Evolutionary conservation across 2,113 vertebrate genomes (phyloP).

Genomic region (Zapornia atra): DNA sequence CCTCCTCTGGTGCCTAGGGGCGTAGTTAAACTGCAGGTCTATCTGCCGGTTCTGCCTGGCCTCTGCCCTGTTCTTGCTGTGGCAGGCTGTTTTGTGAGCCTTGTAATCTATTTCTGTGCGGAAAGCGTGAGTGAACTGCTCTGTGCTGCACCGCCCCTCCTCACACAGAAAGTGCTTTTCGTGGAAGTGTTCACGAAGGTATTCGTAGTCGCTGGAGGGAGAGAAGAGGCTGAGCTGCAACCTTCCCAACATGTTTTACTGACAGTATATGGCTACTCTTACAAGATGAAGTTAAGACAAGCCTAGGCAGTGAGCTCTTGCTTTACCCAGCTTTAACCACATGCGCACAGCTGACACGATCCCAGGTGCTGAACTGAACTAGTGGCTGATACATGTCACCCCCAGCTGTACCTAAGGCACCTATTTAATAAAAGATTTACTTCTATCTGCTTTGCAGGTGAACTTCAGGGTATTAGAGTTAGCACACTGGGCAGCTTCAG

Average conservation of each 20-base stretch:
- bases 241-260: fast-evolving
- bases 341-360: fast-evolving
- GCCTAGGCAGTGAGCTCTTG: neutral
- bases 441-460: neutral
- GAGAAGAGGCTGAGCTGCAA: neutral
- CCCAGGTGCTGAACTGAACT: neutral
- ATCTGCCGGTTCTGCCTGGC: constrained; percentile 97
- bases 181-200: constrained; percentile 94
- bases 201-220: constrained; percentile 85
- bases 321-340: neutral
- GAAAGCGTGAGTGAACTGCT: constrained; percentile 97
- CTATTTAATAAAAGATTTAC: neutral
- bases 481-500: neutral
- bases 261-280: fast-evolving
- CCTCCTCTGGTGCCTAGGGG: constrained; percentile 83
- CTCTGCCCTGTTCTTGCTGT: constrained; percentile 95
- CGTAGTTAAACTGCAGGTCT: constrained; percentile 92
- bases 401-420: neutral
- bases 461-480: neutral
- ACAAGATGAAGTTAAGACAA: neutral
- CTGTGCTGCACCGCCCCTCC: constrained; percentile 89
- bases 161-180: constrained; percentile 96
- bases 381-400: neutral
- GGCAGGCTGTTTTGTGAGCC: constrained; percentile 89
- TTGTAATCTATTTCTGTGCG: constrained; percentile 97